Base-by-base conservation (phyloP, 2,888 invertebrate genomes). In the Liposcelis brunnea region DNA sequence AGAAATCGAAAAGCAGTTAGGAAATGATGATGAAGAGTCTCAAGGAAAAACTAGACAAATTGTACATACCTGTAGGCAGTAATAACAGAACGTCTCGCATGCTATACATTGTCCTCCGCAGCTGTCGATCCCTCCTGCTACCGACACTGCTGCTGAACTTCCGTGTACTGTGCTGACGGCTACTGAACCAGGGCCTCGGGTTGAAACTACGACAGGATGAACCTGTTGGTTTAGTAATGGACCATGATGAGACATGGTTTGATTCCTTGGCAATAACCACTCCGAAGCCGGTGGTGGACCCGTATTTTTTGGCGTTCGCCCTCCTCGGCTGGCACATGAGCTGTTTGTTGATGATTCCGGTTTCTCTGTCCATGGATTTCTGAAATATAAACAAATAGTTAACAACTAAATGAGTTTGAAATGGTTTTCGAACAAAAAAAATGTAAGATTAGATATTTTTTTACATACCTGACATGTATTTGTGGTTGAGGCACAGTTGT, bases 21-120 rank as follows among this genome's bases (percentile, higher is more conserved):
- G 10, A 11, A 8, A n/a, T n/a, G n/a, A n/a, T n/a, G n/a, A n/a
- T n/a, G n/a, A n/a, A n/a, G n/a, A n/a, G n/a, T n/a, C n/a, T n/a
- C n/a, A n/a, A n/a, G n/a, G n/a, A n/a, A 40, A 15, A 40, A 15
- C n/a, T 26, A 26, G 8, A 19, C 1, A 21, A 33, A 6, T 14
- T 16, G 12, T 42, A 51, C 51, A 53, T 56, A 76, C 76, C 69
- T 76, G 75, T 55, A 77, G 65, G 56, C 76, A 74, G 60, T 76
- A 75, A 61, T 77, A 77, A 63, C 76, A 77, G 53, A 77, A 74
- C 66, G 75, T 76, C 66, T 77, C 77, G 65, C 75, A 75, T 51
- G 74, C 75, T 50, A 75, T 73, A 52, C 77, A 77, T 57, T 75
- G 75, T 3, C 77, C 77, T 10, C 77, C 77, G 59, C 77, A 77